Evolutionary conservation across 2,888 invertebrate genomes (phyloP).

Genomic region (Agriopis leucophaearia): DNA sequence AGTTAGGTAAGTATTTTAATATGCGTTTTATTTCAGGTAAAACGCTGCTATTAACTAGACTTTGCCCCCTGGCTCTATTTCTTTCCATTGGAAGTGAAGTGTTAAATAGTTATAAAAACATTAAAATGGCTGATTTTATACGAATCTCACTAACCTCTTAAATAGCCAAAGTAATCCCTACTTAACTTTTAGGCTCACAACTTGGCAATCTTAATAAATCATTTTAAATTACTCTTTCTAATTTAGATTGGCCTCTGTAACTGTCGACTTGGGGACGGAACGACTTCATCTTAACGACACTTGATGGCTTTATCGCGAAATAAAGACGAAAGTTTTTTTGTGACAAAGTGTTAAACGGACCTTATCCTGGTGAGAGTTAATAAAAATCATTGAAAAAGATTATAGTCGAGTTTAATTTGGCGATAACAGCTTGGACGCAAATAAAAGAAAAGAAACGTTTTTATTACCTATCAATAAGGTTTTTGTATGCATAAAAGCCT

Average conservation of each 20-base stretch:
- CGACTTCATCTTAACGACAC: constrained; percentile 45
- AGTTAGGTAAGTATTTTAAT: too few relatives aligned
- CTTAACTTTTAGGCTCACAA: constrained; percentile 24
- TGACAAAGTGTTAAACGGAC: constrained; percentile 39
- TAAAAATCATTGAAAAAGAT: constrained; percentile 23
- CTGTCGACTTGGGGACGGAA: constrained; percentile 45
- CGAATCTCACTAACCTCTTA: neutral
- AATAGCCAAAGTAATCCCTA: neutral
- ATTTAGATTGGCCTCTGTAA: constrained; percentile 45
- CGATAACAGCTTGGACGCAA: constrained; percentile 36
- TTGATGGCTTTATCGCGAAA: constrained; percentile 51
- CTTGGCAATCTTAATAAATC: constrained; percentile 42
- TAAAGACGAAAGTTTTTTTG: constrained; percentile 47
- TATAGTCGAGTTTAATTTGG: constrained; percentile 27
- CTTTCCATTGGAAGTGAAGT: neutral
- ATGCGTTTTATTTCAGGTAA: too few relatives aligned
- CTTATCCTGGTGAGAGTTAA: constrained; percentile 28
- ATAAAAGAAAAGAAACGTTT: too few relatives aligned
- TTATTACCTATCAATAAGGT: too few relatives aligned
- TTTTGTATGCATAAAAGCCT: too few relatives aligned
- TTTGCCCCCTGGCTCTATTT: too few relatives aligned
- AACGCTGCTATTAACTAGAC: too few relatives aligned
- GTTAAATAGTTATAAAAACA: neutral
- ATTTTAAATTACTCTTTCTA: constrained; percentile 45
- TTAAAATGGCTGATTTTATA: neutral